phyloP scores from a whole-genome alignment of 2,113 vertebrate genomes.

The Hepsetus odoe region DNA sequence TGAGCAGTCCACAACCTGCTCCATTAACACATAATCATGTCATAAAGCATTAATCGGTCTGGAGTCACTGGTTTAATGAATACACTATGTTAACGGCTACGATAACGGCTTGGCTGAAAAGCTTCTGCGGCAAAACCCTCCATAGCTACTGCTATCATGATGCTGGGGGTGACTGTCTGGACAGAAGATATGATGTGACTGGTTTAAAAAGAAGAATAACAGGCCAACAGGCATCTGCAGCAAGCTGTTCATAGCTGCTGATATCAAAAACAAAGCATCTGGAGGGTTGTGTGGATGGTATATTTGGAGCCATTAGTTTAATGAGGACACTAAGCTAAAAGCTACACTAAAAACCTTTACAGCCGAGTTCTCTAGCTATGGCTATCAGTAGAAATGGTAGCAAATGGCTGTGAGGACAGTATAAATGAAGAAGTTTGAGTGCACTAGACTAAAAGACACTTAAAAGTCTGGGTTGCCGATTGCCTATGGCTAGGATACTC shows the following conservation, averaged over 20 bases:
- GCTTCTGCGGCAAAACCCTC: not conserved
- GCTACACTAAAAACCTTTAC: not conserved
- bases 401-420: not conserved
- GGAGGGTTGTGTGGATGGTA: not conserved
- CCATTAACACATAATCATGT: conserved; percentile 33
- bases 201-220: not conserved
- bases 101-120: conserved; percentile 2
- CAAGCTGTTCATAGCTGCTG: not conserved
- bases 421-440: no score
- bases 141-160: not conserved
- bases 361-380: not conserved
- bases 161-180: not conserved
- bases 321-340: not conserved
- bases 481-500: no score
- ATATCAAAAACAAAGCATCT: not conserved
- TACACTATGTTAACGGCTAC: not conserved
- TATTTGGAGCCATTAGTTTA: not conserved
- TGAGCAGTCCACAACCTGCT: conserved; percentile 12
- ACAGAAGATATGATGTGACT: not conserved
- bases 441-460: no score
- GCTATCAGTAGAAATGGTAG: not conserved
- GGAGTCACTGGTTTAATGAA: conserved; percentile 7
- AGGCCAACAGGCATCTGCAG: not conserved
- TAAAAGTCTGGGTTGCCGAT: no score
- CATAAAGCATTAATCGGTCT: conserved; percentile 26